These are phyloP conservation scores for Cheilinus undulatus DNA, from an alignment of 2,113 vertebrate species.

Conservation along the genomic window DNA sequence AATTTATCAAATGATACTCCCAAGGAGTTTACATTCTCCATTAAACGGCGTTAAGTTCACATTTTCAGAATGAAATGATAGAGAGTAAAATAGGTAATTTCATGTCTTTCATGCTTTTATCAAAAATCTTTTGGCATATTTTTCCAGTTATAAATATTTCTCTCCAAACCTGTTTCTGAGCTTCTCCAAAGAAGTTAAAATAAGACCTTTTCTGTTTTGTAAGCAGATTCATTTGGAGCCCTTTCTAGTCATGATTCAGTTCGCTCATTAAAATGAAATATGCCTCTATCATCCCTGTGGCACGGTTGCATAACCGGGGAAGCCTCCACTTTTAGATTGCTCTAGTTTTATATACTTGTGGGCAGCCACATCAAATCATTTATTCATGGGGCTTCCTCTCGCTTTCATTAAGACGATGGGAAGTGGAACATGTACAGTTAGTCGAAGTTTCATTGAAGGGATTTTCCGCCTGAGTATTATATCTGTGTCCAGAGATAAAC, in stretches of 20 bases:
- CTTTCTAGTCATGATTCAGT: conserved; percentile 1
- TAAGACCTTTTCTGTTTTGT: background rate
- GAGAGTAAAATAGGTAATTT: too few species aligned
- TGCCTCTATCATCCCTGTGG: conserved; percentile 24
- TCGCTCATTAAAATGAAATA: conserved; percentile 27
- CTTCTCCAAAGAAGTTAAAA: background rate
- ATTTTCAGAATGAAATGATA: too few species aligned
- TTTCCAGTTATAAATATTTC: background rate
- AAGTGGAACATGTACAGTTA: conserved; percentile 37
- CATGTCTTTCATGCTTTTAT: background rate
- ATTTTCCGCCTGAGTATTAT: conserved; percentile 20
- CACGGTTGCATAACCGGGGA: conserved; percentile 48
- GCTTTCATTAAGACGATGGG: conserved; percentile 38
- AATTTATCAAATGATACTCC: too few species aligned
- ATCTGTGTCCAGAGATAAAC: background rate
- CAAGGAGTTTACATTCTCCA: too few species aligned
- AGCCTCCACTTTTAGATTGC: conserved; percentile 50
- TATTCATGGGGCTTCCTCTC: conserved; percentile 57
- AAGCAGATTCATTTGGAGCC: background rate
- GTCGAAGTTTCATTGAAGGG: conserved; percentile 5
- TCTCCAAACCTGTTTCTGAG: background rate
- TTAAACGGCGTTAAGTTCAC: too few species aligned
- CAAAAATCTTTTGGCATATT: background rate
- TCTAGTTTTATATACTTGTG: conserved; percentile 55
- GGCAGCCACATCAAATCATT: conserved; percentile 58